phyloP scores from a whole-genome alignment of 2,888 invertebrate genomes.

The Tenodera sinensis region DNA sequence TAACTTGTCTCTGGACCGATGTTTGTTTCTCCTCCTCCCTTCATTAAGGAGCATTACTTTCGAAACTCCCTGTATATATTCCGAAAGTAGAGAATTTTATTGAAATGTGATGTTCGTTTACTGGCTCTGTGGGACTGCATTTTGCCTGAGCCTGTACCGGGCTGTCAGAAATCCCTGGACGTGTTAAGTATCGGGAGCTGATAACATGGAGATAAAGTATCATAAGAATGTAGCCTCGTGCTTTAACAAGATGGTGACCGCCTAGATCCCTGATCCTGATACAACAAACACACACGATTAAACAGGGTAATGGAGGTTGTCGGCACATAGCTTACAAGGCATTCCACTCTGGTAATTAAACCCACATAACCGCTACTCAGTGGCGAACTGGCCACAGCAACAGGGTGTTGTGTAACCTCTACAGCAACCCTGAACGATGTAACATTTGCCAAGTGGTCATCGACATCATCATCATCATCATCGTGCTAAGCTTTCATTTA shows the following conservation, averaged over 20 bases:
- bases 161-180: background rate
- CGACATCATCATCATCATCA: no score
- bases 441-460: no score
- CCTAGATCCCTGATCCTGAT: background rate
- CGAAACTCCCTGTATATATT: no score
- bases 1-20: no score
- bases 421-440: no score
- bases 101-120: no score
- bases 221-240: background rate
- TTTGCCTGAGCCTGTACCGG: background rate
- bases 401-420: no score
- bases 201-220: background rate
- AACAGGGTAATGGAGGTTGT: background rate
- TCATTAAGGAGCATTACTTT: no score
- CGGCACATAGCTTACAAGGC: constrained; percentile 13
- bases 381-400: background rate
- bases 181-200: background rate
- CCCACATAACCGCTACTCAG: background rate
- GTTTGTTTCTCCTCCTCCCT: no score
- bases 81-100: no score
- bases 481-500: no score
- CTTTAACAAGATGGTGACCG: background rate
- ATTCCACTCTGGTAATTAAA: constrained; percentile 28
- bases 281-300: background rate
- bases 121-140: background rate